Base-by-base conservation (phyloP, 2,888 invertebrate genomes). In the Pteria penguin region DNA sequence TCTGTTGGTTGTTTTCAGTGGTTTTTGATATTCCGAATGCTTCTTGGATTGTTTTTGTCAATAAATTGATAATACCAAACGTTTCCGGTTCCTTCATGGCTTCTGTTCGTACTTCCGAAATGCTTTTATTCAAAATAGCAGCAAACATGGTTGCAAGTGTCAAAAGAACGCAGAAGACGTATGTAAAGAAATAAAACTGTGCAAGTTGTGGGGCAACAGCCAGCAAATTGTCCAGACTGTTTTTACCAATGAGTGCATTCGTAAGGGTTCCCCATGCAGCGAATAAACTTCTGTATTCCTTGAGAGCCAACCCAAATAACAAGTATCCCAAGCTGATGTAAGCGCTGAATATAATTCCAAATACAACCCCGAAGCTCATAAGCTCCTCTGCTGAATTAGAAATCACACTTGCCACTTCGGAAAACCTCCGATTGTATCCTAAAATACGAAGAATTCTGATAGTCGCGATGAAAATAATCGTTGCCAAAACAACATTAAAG, bases 341-440 rank as follows among this genome's bases (percentile, higher is more conserved):
- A 8, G 89, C 89, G 55, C 86, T 82, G 79, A 88, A 88, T 29
- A 89, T 87, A 29, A 92, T 85, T 62, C 91, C 82, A 85, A 93
- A 93, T n/a, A 92, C 90, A 18, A 92, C 79, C 27, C 86, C 82
- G 84, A 93, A 93, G 5, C 91, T 90, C 27, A 90, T 86, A 63
- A 93, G 87, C 63, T 92, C 92, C 33, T 83, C 82, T 11, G 89
- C 88, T 29, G 92, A 91, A 54, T 86, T 83, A 22, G 84, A 81
- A 32, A 93, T 87, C 0, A 93, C 93, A 14, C 88, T 88, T 0
- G 91, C 91, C 77, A 93, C 86, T 83, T 93, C 90, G 65, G 92
- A 91, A 77, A 93, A 91, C 63, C 92, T 89, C 55, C 91, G 89
- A 86, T 93, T 93, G 88, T 93, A 93, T 73, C 93, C 89, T 32